Evolutionary conservation across 2,888 invertebrate genomes (phyloP), one percentile per base, ranked within the genome.

Genomic region (Adelognathus sp.): DNA sequence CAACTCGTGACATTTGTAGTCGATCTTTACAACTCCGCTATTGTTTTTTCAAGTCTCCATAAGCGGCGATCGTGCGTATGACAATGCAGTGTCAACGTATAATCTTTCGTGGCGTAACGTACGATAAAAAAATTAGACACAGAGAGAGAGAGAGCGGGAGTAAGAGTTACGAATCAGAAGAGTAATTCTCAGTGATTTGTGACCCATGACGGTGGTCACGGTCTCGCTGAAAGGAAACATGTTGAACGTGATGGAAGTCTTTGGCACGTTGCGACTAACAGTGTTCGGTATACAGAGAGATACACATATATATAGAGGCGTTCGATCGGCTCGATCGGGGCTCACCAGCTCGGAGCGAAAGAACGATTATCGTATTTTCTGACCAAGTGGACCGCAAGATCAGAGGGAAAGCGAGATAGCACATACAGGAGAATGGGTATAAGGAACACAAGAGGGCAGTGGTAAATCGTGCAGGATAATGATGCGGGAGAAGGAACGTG

Each of bases 151-250:
- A 54, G 54, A 52, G 14, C 33, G 21, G 21, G 63, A 24, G 52
- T 41, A 39, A 36, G 36, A 54, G 41, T 58, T 72, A 56, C 69
- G 58, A 73, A 50, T 52, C 63, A 41, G 46, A 64, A 63, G 73
- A 78, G 67, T 64, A 73, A 69, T 78, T 73, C 73, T 63, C 58
- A 31, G 56, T 9, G 69, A 50, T 39, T 69, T 50, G 27, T 78
- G 77, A 78, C 77, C 77, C 77, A 73, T 78, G 73, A 73, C 73
- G 67, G 63, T 73, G 73, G 77, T 78, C 77, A 78, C 52, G 77
- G 77, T 69, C 77, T 69, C 41, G 69, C 58, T 69, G 69, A 78
- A 69, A 58, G n/a, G 31, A 69, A 77, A 77, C 56, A 67, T 31
- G 56, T 61, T 58, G 77, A 69, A 41, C 69, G 77, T 52, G 77